Percentiles rank a stretch among this genome's conserved stretches.
Conservation (phyloP, 2,888 invertebrate species). For the Sphaeridia pumilis region DNA sequence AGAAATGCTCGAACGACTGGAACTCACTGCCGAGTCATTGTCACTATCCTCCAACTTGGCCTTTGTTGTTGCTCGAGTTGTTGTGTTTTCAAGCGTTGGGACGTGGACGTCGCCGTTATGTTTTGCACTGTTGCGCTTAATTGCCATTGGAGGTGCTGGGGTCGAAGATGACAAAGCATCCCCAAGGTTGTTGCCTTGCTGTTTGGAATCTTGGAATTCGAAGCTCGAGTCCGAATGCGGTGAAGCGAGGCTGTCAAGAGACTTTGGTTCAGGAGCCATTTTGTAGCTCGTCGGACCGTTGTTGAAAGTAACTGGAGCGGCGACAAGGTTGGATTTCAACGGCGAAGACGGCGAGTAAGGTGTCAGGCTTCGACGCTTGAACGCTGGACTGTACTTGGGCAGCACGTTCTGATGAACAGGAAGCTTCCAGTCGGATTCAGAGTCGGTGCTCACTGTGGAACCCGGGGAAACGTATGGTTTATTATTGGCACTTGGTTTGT, state of each 20-base stretch:
- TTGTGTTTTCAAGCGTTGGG: background rate
- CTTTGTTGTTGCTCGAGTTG: background rate
- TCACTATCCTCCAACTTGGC: conserved; percentile 54
- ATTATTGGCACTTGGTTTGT: background rate
- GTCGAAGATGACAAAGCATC: background rate
- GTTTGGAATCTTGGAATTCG: conserved; percentile 38
- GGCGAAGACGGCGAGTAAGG: conserved; percentile 43
- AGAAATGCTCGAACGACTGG: conserved; percentile 65
- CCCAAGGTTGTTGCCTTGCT: background rate
- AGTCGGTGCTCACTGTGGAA: conserved; percentile 22
- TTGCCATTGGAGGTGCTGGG: background rate
- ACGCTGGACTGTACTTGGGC: conserved; percentile 71
- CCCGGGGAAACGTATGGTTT: conserved; percentile 22
- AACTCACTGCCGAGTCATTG: conserved; percentile 78
- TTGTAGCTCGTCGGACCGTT: conserved; percentile 10
- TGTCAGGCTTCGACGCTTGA: conserved; percentile 61
- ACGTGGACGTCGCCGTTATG: background rate
- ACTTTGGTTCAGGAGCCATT: conserved; percentile 41
- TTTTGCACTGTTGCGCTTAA: background rate
- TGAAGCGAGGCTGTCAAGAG: conserved; percentile 49
- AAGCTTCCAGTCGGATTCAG: conserved; percentile 28
- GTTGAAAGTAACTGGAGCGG: conserved; percentile 10
- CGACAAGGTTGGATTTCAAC: background rate
- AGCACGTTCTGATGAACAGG: conserved; percentile 40
- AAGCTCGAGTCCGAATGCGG: conserved; percentile 50